Evolutionary conservation across 2,113 vertebrate genomes (phyloP).

Genomic region (Cettia cetti): DNA sequence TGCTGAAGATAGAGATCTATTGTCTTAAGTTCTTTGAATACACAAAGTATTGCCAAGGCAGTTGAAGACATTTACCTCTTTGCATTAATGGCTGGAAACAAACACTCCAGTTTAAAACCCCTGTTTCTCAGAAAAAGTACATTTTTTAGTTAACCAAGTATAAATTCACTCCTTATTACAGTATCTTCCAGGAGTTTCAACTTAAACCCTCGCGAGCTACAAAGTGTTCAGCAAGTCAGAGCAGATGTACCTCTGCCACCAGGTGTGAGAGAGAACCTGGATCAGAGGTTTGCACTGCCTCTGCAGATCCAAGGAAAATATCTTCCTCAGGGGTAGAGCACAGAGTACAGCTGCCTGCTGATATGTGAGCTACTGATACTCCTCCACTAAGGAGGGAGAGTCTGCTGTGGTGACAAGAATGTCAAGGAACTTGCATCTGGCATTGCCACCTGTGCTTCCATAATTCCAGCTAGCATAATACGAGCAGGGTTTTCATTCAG

Average conservation of each 20-base stretch:
- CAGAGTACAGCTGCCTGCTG: background rate
- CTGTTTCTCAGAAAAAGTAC: rapidly evolving
- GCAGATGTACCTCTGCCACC: background rate
- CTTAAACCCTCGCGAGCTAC: background rate
- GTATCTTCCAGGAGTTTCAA: background rate
- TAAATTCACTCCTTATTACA: background rate
- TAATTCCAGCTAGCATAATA: background rate
- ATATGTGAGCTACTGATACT: background rate
- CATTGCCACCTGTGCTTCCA: background rate
- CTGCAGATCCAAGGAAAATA: background rate
- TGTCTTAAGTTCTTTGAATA: background rate
- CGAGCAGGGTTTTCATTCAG: background rate
- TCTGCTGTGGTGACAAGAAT: background rate
- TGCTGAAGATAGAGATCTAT: background rate
- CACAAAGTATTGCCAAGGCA: background rate
- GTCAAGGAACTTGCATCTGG: background rate
- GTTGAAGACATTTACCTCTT: background rate
- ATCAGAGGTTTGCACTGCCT: background rate
- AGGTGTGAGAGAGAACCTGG: rapidly evolving
- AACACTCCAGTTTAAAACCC: background rate
- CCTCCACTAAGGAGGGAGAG: background rate
- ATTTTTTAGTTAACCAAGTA: background rate
- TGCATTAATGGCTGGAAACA: background rate
- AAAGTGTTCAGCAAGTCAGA: background rate
- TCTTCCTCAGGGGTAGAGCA: background rate